Evolutionary conservation across 2,888 invertebrate species (phyloP).

Genomic region (Melolontha melolontha): DNA sequence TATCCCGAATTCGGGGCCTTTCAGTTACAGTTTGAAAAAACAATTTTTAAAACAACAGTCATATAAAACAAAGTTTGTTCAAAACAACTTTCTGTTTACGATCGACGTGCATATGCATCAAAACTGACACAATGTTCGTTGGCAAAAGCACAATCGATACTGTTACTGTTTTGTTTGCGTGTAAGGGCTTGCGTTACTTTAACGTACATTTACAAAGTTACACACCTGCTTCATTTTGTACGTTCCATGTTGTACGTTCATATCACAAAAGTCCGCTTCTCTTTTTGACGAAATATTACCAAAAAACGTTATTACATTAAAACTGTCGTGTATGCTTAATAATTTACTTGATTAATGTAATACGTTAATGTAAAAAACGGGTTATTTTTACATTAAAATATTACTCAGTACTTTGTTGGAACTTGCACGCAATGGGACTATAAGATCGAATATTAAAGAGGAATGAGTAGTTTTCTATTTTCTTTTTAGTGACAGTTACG

Average conservation of each 20-base stretch:
- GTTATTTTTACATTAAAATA: conserved; percentile 4
- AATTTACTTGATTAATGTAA: conserved; percentile 24
- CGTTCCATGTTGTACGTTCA: conserved; percentile 6
- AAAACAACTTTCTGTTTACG: conserved; percentile 26
- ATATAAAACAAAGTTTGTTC: conserved; percentile 13
- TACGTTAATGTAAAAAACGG: conserved; percentile 1
- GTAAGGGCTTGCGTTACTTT: conserved; percentile 13
- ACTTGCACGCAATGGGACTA: not conserved
- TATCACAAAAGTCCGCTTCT: conserved; percentile 16
- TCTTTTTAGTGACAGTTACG: too few species aligned
- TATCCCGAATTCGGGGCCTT: not conserved
- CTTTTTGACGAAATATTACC: conserved; percentile 9
- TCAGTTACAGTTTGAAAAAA: not conserved
- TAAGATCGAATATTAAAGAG: too few species aligned
- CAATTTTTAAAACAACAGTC: conserved; percentile 18
- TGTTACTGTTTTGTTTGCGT: conserved; percentile 30
- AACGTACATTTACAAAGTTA: conserved; percentile 14
- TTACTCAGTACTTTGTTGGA: not conserved
- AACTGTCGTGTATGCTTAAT: conserved; percentile 7
- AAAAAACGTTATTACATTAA: conserved; percentile 10
- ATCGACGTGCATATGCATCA: conserved; percentile 30
- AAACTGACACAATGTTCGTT: conserved; percentile 20
- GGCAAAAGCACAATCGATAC: conserved; percentile 36
- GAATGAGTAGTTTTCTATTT: too few species aligned
- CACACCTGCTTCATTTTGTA: conserved; percentile 31